Evolutionary conservation across 2,113 vertebrate species (phyloP).

Genomic region (Anhinga anhinga): DNA sequence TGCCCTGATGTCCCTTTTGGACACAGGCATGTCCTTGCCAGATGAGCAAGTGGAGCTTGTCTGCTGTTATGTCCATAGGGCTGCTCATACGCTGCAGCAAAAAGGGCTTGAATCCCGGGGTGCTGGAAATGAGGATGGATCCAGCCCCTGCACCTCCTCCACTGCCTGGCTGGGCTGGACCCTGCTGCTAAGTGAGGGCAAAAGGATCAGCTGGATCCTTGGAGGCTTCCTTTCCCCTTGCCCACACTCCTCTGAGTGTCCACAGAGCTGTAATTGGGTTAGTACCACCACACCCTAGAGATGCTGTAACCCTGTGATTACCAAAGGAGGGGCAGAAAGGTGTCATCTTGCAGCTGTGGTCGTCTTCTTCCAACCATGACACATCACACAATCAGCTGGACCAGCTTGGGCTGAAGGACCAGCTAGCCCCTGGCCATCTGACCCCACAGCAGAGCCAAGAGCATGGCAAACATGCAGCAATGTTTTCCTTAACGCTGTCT

Average conservation of each 20-base stretch:
- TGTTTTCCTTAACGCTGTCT: not conserved
- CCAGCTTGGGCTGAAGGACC: not conserved
- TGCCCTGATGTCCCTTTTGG: not conserved
- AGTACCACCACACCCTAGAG: not conserved
- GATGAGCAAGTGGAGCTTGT: not conserved
- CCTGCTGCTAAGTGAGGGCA: rapidly evolving
- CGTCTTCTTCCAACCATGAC: not conserved
- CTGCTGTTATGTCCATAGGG: not conserved
- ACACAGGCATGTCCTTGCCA: not conserved
- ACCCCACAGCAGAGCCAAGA: not conserved
- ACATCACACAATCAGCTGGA: not conserved
- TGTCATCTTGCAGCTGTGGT: rapidly evolving
- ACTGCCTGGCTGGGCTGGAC: not conserved
- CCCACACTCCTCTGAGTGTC: not conserved
- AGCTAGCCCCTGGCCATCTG: not conserved
- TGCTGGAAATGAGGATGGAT: not conserved
- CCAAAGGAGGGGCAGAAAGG: not conserved
- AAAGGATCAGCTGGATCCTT: not conserved
- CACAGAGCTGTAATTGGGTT: not conserved
- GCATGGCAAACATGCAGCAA: not conserved
- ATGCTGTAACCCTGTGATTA: not conserved
- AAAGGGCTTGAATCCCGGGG: not conserved
- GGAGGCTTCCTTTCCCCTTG: not conserved
- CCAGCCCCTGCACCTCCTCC: not conserved
- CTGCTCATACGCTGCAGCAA: not conserved